phyloP scores from a whole-genome alignment of 2,888 invertebrate genomes.

The Caenorhabditis drosophilae region DNA sequence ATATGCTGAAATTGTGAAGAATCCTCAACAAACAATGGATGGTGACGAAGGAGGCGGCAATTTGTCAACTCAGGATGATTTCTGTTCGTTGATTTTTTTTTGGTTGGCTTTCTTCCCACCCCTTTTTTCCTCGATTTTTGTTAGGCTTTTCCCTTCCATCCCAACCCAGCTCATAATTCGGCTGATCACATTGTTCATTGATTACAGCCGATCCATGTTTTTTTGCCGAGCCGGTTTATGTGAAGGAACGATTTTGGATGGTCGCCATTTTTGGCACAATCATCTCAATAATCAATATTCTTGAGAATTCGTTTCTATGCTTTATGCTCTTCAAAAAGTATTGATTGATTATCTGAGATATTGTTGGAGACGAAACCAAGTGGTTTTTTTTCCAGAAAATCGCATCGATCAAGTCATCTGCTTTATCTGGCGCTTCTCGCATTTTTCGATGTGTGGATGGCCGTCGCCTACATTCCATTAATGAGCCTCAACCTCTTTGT shows the following conservation, averaged over 20 bases:
- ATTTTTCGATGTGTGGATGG: slow-evolving; percentile 61
- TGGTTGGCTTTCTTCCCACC: too few relatives aligned
- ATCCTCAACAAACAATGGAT: too few relatives aligned
- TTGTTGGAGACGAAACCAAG: too few relatives aligned
- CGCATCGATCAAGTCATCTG: slow-evolving; percentile 58
- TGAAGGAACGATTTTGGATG: slow-evolving; percentile 50
- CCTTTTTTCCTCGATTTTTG: too few relatives aligned
- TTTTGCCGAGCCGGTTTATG: slow-evolving; percentile 24
- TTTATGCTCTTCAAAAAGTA: slow-evolving; percentile 52
- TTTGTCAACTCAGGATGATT: too few relatives aligned
- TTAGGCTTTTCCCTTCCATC: too few relatives aligned
- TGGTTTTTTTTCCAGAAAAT: slow-evolving; percentile 45
- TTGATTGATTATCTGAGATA: background rate
- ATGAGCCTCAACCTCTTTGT: slow-evolving; percentile 57
- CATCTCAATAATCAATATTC: slow-evolving; percentile 53
- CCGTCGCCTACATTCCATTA: slow-evolving; percentile 58
- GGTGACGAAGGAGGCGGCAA: too few relatives aligned
- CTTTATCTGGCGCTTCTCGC: slow-evolving; percentile 62
- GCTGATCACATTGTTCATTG: too few relatives aligned
- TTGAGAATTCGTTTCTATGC: slow-evolving; percentile 57
- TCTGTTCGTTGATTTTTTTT: too few relatives aligned
- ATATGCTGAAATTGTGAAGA: too few relatives aligned
- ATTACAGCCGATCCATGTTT: slow-evolving; percentile 7
- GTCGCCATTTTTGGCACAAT: slow-evolving; percentile 61
- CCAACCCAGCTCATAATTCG: too few relatives aligned